phyloP scores from a whole-genome alignment of 1,140 invertebrate genomes.

The Cyclina sinensis region DNA sequence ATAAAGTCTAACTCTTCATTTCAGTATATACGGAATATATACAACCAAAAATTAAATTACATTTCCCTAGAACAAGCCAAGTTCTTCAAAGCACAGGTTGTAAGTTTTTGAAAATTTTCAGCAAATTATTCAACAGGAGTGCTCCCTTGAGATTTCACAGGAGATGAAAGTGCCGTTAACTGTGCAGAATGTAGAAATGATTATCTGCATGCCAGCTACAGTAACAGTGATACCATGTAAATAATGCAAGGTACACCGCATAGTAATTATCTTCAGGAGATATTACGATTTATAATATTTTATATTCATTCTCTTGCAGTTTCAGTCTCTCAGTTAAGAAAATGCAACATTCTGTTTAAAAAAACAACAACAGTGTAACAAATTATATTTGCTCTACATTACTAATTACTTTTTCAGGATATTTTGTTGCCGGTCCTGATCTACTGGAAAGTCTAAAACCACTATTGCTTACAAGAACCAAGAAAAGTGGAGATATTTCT shows the following conservation, averaged over 20 bases:
- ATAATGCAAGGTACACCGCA: slow-evolving; percentile 2
- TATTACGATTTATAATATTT: not conserved
- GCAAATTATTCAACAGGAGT: not conserved
- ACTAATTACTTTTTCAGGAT: too few species aligned
- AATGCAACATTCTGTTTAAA: too few species aligned
- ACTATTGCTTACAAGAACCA: too few species aligned
- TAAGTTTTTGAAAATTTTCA: not conserved
- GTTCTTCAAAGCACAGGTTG: not conserved
- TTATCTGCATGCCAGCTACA: not conserved
- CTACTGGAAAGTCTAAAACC: too few species aligned
- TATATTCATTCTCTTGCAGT: not conserved
- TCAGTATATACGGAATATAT: too few species aligned
- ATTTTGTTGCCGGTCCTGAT: too few species aligned
- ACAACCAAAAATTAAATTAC: too few species aligned
- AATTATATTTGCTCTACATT: too few species aligned
- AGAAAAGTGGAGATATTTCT: too few species aligned
- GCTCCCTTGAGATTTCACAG: slow-evolving; percentile 15
- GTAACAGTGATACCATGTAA: not conserved
- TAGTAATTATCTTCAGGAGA: not conserved
- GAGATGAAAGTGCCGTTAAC: slow-evolving; percentile 14
- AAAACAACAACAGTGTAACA: too few species aligned
- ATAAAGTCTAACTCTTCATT: not conserved
- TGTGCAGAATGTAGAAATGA: slow-evolving; percentile 27
- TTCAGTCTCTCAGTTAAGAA: too few species aligned
- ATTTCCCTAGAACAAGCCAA: not conserved